Evolutionary conservation across 2,888 invertebrate genomes (phyloP), one percentile per base, ranked within the genome.

Genomic region (Teleiodes luculella): DNA sequence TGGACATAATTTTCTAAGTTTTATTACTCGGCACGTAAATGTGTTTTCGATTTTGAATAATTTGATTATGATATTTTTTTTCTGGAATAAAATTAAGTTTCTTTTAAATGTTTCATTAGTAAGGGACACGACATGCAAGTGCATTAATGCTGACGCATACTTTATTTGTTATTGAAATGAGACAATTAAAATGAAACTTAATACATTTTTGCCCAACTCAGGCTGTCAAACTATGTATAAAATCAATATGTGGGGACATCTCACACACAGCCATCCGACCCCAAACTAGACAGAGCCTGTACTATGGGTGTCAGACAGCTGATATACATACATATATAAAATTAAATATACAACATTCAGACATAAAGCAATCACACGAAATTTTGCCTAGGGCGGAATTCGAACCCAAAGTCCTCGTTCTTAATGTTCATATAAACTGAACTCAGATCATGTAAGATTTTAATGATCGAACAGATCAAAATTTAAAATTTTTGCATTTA

Each of bases 391-490:
- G 11, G 31, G 6, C 11, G 31, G 11, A 31, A 31, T n/a, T n/a
- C n/a, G 31, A 31, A 31, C 31, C 11, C 31, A 31, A n/a, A n/a
- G n/a, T n/a, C n/a, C 11, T 31, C 7, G 11, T 31, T 31, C 31
- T 33, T 33, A 11, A 33, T 33, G 8, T 11, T 4, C 2, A 33
- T 4, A 33, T 4, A 33, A 4, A 33, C 8, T 95, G 92, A 95
- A 95, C 94, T 95, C 94, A 95, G 93, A 94, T 95, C 94, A 94
- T 94, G 94, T 94, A 94, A 94, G 91, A 92, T 91, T 92, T 93
- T 91, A 94, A 94, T 92, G 91, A 93, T 94, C 93, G 94, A 94
- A 94, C 94, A 94, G 93, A 93, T 92, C 91, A 91, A 93, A 92
- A 86, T 83, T 85, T 89, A 90, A 88, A 92, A 91, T 90, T 86